Conservation (phyloP, 2,888 invertebrate species). For the Drosophila leonis region DNA sequence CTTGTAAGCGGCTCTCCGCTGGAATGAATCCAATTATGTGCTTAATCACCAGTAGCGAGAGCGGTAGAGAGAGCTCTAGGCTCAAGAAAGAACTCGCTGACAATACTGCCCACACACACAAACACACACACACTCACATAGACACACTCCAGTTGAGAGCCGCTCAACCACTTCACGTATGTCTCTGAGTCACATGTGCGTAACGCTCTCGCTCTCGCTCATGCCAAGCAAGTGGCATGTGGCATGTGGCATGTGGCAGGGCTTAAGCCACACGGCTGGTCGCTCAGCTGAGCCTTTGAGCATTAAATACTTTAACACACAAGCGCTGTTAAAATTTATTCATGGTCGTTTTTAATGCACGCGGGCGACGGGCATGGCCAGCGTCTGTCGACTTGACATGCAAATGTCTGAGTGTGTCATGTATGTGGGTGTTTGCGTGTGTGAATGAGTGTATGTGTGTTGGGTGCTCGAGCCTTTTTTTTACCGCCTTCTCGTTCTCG, state of each 20-base stretch:
- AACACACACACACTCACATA: neutral
- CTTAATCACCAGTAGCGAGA: constrained; percentile 73
- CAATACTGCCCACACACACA: constrained; percentile 44
- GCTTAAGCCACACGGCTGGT: constrained; percentile 76
- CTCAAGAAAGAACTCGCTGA: constrained; percentile 53
- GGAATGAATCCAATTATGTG: constrained; percentile 82
- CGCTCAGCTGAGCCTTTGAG: constrained; percentile 76
- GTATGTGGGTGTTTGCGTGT: constrained; percentile 13
- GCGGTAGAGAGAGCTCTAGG: constrained; percentile 9
- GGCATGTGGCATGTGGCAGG: constrained; percentile 68
- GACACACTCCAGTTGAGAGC: constrained; percentile 28
- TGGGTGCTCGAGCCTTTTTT: constrained; percentile 59
- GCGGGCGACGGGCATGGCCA: constrained; percentile 48
- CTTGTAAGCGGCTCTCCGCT: constrained; percentile 58
- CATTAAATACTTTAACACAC: constrained; percentile 81
- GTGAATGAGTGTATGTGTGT: constrained; percentile 16
- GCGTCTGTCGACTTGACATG: constrained; percentile 69
- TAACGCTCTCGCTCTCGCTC: constrained; percentile 13
- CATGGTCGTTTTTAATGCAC: constrained; percentile 76
- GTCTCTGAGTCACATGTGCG: constrained; percentile 55
- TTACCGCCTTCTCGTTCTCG: constrained; percentile 17
- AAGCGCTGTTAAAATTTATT: constrained; percentile 78
- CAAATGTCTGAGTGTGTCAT: constrained; percentile 56
- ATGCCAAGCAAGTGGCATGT: constrained; percentile 33
- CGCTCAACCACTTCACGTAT: constrained; percentile 43